Evolutionary conservation across 2,888 invertebrate species (phyloP).

Genomic region (Philhelius pedissequus): DNA sequence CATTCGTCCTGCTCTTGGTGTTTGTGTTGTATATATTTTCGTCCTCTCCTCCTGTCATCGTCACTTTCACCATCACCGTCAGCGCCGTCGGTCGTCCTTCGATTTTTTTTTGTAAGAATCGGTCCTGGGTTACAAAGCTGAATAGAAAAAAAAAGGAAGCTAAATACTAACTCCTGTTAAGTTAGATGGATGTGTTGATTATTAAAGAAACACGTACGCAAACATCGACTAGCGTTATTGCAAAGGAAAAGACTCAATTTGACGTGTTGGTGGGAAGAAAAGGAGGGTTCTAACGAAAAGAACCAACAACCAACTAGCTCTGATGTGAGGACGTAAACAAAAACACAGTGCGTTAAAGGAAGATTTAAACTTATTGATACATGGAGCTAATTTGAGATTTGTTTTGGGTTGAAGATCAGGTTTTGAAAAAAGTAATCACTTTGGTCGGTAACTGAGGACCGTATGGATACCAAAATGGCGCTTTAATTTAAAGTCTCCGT

Average conservation of each 20-base stretch:
- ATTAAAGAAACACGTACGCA: slow-evolving; percentile 52
- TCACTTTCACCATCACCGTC: no score
- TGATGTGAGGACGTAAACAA: not conserved
- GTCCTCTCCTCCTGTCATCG: not conserved
- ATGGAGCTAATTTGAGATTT: slow-evolving; percentile 21
- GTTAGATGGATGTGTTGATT: slow-evolving; percentile 65
- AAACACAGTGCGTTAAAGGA: slow-evolving; percentile 39
- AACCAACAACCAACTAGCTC: slow-evolving; percentile 38
- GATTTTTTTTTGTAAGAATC: not conserved
- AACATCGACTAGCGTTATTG: slow-evolving; percentile 5
- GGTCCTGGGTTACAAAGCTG: not conserved
- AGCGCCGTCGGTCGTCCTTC: no score
- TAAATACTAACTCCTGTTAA: slow-evolving; percentile 63
- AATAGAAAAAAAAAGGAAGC: slow-evolving; percentile 9
- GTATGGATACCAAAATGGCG: no score
- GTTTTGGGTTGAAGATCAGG: slow-evolving; percentile 8
- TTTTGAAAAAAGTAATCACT: no score
- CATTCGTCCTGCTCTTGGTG: slow-evolving; percentile 37
- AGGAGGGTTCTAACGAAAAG: slow-evolving; percentile 35
- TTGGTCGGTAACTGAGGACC: no score
- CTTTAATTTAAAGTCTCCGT: no score
- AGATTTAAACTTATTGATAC: slow-evolving; percentile 53
- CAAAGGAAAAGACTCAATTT: slow-evolving; percentile 23
- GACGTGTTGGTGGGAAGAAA: not conserved
- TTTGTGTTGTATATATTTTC: not conserved